These are phyloP conservation scores for Prionchulus punctatus DNA, from an alignment of 2,888 invertebrate species.

Conservation along the genomic window DNA sequence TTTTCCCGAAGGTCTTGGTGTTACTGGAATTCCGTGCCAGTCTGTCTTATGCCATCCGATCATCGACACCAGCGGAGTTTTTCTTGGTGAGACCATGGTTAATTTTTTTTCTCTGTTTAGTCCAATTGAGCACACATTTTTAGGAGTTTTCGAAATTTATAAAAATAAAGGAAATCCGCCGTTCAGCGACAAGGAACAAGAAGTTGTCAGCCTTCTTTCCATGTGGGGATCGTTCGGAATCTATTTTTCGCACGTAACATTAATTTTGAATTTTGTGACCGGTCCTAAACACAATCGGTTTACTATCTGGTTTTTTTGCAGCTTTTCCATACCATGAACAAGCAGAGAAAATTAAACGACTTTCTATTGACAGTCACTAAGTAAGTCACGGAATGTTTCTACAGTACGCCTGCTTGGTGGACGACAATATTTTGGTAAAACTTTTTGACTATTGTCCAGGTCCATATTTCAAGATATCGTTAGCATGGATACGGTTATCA, in stretches of 20 bases:
- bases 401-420: not conserved
- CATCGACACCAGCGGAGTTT: constrained; percentile 46
- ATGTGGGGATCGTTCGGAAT: constrained; percentile 54
- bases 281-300: not conserved
- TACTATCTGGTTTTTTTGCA: constrained; percentile 16
- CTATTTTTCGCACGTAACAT: constrained; percentile 45
- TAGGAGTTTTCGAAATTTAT: constrained; percentile 52
- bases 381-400: constrained; percentile 45
- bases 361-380: constrained; percentile 59
- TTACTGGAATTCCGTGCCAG: constrained; percentile 24
- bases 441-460: constrained; percentile 42
- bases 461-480: constrained; percentile 75
- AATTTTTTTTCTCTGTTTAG: not conserved
- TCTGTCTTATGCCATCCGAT: constrained; percentile 44
- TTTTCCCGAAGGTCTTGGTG: constrained; percentile 39
- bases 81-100: constrained; percentile 34
- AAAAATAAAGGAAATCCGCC: constrained; percentile 35
- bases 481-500: constrained; percentile 60
- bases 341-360: constrained; percentile 54
- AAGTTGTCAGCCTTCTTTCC: constrained; percentile 46
- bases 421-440: constrained; percentile 9
- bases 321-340: constrained; percentile 51
- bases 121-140: constrained; percentile 9
- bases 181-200: constrained; percentile 52
- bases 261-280: no score